Percentiles rank a stretch among this genome's conserved stretches.
These are phyloP conservation scores for Porites australiensis DNA, from an alignment of 64 coral and sea anemone genomes.

Conservation along the genomic window DNA sequence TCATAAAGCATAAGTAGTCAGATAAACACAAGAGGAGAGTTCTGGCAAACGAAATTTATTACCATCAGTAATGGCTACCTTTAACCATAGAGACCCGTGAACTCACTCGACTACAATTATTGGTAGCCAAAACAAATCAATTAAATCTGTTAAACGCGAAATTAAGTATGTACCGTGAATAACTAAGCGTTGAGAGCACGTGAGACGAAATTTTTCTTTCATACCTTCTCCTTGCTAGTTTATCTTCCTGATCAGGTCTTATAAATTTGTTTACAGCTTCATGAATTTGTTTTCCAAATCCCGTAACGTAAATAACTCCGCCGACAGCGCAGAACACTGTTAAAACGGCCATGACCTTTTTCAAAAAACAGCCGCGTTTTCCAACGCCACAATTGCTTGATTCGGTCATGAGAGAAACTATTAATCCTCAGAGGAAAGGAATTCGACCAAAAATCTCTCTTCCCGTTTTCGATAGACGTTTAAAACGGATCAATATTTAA, in stretches of 20 bases:
- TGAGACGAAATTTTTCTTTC: not conserved
- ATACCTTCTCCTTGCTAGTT: constrained; percentile 10
- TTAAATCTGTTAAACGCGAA: too few relatives aligned
- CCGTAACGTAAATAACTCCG: constrained; percentile 3
- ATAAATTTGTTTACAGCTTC: not conserved
- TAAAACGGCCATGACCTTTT: not conserved
- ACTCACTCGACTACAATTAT: too few relatives aligned
- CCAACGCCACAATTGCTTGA: not conserved
- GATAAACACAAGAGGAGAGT: too few relatives aligned
- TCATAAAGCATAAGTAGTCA: too few relatives aligned
- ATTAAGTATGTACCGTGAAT: too few relatives aligned
- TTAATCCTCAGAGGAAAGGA: not conserved
- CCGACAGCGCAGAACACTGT: constrained; percentile 3
- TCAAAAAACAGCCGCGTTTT: not conserved
- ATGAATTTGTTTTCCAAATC: not conserved
- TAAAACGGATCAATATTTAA: constrained; percentile 2
- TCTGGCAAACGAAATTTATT: too few relatives aligned
- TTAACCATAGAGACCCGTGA: too few relatives aligned
- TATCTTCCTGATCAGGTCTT: not conserved
- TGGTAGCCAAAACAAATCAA: too few relatives aligned
- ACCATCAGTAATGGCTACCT: too few relatives aligned
- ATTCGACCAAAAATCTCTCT: not conserved
- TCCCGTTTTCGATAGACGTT: not conserved
- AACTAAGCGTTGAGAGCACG: too few relatives aligned
- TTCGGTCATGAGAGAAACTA: not conserved